Evolutionary conservation across 2,888 invertebrate species (phyloP).

Genomic region (Andrena camellia): DNA sequence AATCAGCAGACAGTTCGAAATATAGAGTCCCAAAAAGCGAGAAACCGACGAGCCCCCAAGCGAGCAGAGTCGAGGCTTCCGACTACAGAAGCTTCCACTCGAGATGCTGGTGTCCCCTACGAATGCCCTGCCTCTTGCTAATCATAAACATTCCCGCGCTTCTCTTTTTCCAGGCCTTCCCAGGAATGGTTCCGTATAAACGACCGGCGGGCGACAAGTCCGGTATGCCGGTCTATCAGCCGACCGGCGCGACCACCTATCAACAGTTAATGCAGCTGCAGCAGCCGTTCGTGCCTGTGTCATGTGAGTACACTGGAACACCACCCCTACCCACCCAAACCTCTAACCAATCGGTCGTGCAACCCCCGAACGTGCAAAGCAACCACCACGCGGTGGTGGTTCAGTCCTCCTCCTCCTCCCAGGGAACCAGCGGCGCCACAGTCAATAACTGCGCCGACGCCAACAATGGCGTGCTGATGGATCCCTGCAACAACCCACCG

Average conservation of each 20-base stretch:
- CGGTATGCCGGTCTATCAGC: constrained; percentile 98
- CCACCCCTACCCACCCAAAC: constrained; percentile 87
- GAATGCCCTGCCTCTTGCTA: constrained; percentile 25
- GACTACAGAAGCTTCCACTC: constrained; percentile 38
- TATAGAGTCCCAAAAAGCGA: constrained; percentile 14
- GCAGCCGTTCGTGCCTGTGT: constrained; percentile 99
- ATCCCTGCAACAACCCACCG: constrained; percentile 83
- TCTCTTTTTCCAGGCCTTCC: constrained; percentile 91
- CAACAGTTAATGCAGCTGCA: constrained; percentile 97
- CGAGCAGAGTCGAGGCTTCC: constrained; percentile 51
- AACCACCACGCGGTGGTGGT: constrained; percentile 74
- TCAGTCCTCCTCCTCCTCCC: constrained; percentile 75
- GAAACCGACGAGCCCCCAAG: constrained; percentile 3
- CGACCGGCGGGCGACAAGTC: constrained; percentile 98
- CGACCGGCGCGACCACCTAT: constrained; percentile 93
- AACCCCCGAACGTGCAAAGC: constrained; percentile 74
- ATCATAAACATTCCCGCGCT: constrained; percentile 61
- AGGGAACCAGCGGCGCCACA: constrained; percentile 72
- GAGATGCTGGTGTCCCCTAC: constrained; percentile 16
- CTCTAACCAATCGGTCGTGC: constrained; percentile 84
- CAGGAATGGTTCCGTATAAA: constrained; percentile 98
- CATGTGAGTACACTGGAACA: constrained; percentile 97
- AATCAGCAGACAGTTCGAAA: constrained; percentile 26
- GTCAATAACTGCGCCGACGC: constrained; percentile 76
- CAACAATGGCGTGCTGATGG: constrained; percentile 83